phyloP scores from a whole-genome alignment of 1,140 invertebrate genomes.

The Elymnias hypermnestra region DNA sequence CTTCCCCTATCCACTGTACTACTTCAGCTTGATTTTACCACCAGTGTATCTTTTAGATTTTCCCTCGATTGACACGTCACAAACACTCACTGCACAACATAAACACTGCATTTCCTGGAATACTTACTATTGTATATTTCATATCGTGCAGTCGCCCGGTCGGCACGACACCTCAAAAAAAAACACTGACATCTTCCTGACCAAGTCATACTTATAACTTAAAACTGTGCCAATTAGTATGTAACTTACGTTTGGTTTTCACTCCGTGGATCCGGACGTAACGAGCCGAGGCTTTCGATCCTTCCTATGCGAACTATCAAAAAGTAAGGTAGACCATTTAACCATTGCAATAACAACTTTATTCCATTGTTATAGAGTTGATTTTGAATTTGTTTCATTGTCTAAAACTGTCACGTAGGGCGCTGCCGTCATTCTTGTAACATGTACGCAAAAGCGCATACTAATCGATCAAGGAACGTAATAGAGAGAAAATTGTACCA shows the following conservation, averaged over 20 bases:
- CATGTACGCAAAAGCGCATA: constrained; percentile 46
- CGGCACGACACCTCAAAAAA: constrained; percentile 36
- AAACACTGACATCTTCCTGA: constrained; percentile 34
- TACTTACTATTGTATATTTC: constrained; percentile 55
- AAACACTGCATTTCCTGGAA: constrained; percentile 22
- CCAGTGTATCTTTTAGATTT: too few relatives aligned
- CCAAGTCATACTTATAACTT: constrained; percentile 69
- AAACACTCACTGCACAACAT: constrained; percentile 28
- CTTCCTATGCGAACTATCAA: constrained; percentile 42
- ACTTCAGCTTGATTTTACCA: too few relatives aligned
- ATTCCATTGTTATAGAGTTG: constrained; percentile 20
- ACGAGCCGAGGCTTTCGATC: constrained; percentile 43
- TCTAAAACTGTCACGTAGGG: constrained; percentile 34
- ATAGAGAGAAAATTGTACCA: constrained; percentile 69
- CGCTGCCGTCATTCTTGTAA: constrained; percentile 66
- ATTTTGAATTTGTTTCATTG: constrained; percentile 9
- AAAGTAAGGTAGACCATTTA: too few relatives aligned
- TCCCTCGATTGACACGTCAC: constrained; percentile 20
- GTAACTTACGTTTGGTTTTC: constrained; percentile 54
- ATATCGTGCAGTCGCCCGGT: constrained; percentile 49
- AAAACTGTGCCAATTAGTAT: constrained; percentile 53
- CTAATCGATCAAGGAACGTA: constrained; percentile 56
- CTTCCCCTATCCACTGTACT: too few relatives aligned
- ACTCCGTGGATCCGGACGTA: constrained; percentile 54
- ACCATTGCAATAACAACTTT: constrained; percentile 26